These are phyloP conservation scores for Apeltes quadracus DNA, from an alignment of 2,113 vertebrate species.

Conservation along the genomic window DNA sequence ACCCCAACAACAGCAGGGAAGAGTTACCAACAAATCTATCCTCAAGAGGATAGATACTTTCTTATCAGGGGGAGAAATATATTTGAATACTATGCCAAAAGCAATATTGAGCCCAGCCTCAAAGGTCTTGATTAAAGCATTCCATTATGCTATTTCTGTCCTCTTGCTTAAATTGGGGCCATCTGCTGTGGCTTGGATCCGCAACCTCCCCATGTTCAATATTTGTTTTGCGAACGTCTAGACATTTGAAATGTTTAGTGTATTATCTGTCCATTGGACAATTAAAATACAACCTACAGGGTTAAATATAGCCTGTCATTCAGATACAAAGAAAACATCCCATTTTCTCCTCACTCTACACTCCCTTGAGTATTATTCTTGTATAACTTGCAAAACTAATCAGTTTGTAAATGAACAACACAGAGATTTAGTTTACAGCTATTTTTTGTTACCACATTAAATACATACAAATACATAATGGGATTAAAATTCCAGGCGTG, in stretches of 20 bases:
- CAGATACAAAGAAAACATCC: constrained; percentile 5
- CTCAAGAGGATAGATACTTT: constrained; percentile 56
- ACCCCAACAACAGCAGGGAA: constrained; percentile 39
- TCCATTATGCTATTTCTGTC: constrained; percentile 76
- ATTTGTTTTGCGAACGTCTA: constrained; percentile 58
- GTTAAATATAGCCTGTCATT: constrained; percentile 5
- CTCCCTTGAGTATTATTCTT: background rate
- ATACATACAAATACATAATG: constrained; percentile 14
- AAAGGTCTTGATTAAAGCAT: constrained; percentile 80
- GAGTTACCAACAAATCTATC: constrained; percentile 43
- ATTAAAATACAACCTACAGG: constrained; percentile 1
- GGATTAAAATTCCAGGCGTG: constrained; percentile 31
- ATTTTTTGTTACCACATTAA: background rate
- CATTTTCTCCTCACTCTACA: background rate
- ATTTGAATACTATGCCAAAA: constrained; percentile 67
- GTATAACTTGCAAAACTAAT: background rate
- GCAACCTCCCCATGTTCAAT: background rate
- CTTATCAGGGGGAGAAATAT: constrained; percentile 72
- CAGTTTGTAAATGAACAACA: background rate
- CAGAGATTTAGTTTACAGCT: background rate
- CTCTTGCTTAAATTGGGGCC: constrained; percentile 62
- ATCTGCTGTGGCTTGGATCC: constrained; percentile 47
- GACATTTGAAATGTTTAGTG: constrained; percentile 30
- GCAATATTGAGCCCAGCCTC: constrained; percentile 64
- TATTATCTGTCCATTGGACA: constrained; percentile 11